Evolutionary conservation across 2,888 invertebrate genomes (phyloP).

Genomic region (Napeogenes inachia): DNA sequence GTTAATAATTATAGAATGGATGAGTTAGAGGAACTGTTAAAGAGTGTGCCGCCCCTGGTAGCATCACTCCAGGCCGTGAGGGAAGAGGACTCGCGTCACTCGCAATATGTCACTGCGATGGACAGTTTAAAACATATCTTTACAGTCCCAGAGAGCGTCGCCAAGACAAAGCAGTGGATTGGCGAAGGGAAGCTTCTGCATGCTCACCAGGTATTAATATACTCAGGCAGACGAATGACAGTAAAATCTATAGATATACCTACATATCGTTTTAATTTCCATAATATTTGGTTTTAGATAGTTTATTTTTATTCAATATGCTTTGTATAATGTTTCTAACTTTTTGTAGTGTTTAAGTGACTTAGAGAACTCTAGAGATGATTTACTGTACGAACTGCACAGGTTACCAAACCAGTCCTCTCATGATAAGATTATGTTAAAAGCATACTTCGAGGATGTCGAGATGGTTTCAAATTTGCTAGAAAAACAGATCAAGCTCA

Average conservation of each 20-base stretch:
- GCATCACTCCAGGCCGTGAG: constrained; percentile 89
- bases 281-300: neutral
- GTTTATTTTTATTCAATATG: neutral
- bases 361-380: constrained; percentile 97
- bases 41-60: constrained; percentile 86
- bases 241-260: too few relatives aligned
- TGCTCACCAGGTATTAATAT: constrained; percentile 86
- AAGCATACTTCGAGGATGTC: constrained; percentile 97
- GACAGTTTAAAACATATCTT: constrained; percentile 99
- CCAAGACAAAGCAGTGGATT: constrained; percentile 95
- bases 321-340: neutral
- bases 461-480: constrained; percentile 91
- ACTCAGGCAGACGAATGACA: too few relatives aligned
- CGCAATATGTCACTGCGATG: constrained; percentile 98
- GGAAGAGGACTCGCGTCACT: constrained; percentile 95
- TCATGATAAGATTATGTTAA: constrained; percentile 93
- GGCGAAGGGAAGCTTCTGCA: constrained; percentile 95
- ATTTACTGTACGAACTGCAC: constrained; percentile 94
- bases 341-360: constrained; percentile 87
- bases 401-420: constrained; percentile 93
- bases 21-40: constrained; percentile 85
- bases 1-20: constrained; percentile 78
- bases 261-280: too few relatives aligned
- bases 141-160: constrained; percentile 96
- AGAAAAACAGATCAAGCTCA: constrained; percentile 94